Evolutionary conservation across 1,140 invertebrate genomes (phyloP), one percentile per base, ranked within the genome.

Genomic region (Lordiphosa clarofinis): DNA sequence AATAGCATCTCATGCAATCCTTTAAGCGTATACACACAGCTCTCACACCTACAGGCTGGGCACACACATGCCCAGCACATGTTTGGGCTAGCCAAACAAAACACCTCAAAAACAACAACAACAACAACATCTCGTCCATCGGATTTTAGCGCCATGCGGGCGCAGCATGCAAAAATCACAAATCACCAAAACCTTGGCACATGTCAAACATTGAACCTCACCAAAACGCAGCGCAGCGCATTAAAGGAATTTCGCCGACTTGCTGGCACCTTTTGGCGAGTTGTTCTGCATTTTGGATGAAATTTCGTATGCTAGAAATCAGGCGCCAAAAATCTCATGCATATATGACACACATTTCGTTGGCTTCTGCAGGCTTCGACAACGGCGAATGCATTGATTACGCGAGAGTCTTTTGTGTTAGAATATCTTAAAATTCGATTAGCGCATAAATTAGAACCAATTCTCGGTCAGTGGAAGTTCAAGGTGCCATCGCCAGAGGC

Each of bases 171-270:
- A 15, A 15, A 15, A 15, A 15, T 15, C 15, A 15, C 1, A 15
- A 1, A 15, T 1, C 1, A 15, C 40, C 4, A 11, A 5, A 74
- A 49, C 73, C 58, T 78, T 78, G 75, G 62, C 66, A 68, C 66
- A 70, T 73, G 76, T 82, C 72, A 73, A 79, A n/a, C 73, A 54
- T 79, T 79, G 69, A 79, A 73, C 74, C 57, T 9, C 13, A 31
- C 15, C 10, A 35, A 49, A 10, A 6, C 28, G 10, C 28, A 11
- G 36, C 33, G 48, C 53, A 54, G 63, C 71, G 78, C 67, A 73
- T 76, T 68, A 65, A 65, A 76, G 76, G 72, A 74, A 82, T 84
- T 75, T 82, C 39, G 35, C 63, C 78, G 78, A 82, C 78, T 84
- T 76, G 36, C 37, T 73, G 78, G 72, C 76, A 82, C 76, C 76